Evolutionary conservation across 2,888 invertebrate genomes (phyloP).

Genomic region (Schizotus pectinicornis): DNA sequence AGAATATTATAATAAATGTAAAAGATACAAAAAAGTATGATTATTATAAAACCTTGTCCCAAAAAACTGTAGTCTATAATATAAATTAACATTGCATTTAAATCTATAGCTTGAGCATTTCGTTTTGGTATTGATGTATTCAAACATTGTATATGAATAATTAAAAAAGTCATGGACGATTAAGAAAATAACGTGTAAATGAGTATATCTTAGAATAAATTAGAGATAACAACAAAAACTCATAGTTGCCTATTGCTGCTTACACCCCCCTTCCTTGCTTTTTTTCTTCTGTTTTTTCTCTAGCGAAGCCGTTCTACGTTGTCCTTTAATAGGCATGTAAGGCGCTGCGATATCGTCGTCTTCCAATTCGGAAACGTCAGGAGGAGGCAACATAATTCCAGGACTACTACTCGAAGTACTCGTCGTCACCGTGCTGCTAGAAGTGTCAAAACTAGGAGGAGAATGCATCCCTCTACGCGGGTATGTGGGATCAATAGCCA

Average conservation of each 20-base stretch:
- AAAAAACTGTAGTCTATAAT: too few relatives aligned
- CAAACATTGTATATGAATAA: too few relatives aligned
- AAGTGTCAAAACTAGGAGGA: slow-evolving; percentile 52
- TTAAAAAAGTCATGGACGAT: too few relatives aligned
- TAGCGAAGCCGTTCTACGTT: slow-evolving; percentile 68
- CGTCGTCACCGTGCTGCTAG: slow-evolving; percentile 52
- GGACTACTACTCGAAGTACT: slow-evolving; percentile 53
- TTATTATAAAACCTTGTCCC: too few relatives aligned
- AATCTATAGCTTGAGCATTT: slow-evolving; percentile 2
- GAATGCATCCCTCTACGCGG: slow-evolving; percentile 47
- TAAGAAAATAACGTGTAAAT: neutral
- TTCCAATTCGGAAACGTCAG: slow-evolving; percentile 50
- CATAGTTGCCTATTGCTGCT: slow-evolving; percentile 48
- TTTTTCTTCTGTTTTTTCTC: slow-evolving; percentile 64
- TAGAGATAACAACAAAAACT: neutral
- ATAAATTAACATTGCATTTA: too few relatives aligned
- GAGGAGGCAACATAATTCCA: slow-evolving; percentile 47
- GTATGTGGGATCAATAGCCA: slow-evolving; percentile 73
- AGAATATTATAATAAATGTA: too few relatives aligned
- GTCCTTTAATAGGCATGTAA: slow-evolving; percentile 81
- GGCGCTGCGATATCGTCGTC: slow-evolving; percentile 68
- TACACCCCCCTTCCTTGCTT: slow-evolving; percentile 53
- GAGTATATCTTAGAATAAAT: slow-evolving; percentile 9
- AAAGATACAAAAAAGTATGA: too few relatives aligned
- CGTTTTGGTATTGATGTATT: slow-evolving; percentile 4